Conservation (phyloP, 2,113 vertebrate genomes). For the Halichoerus grypus region DNA sequence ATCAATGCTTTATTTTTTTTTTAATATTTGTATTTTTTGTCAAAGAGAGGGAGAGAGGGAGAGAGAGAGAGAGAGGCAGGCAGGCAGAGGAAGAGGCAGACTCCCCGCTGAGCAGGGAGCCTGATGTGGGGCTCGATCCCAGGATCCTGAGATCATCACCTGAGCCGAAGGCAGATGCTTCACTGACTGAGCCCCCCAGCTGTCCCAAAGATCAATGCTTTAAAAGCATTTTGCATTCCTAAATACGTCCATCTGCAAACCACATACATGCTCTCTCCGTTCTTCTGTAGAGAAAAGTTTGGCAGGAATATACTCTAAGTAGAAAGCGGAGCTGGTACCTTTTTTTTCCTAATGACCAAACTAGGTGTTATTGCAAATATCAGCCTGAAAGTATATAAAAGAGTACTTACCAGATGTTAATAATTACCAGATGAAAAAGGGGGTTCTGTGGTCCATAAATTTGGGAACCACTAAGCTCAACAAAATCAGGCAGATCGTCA, state of each 20-base stretch:
- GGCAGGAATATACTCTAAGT: too few species aligned
- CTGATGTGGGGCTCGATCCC: too few species aligned
- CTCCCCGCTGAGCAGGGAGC: too few species aligned
- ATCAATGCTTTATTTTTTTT: neutral
- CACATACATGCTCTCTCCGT: neutral
- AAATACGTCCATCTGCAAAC: neutral
- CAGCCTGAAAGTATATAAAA: neutral
- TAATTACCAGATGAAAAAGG: neutral
- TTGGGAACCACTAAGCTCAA: neutral
- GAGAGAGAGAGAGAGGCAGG: too few species aligned
- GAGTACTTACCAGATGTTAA: neutral
- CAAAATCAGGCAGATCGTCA: neutral
- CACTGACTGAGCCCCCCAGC: too few species aligned
- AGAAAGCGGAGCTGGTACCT: neutral
- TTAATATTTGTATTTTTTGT: too few species aligned
- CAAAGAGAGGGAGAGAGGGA: too few species aligned
- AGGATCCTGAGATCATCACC: too few species aligned
- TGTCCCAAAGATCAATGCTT: too few species aligned
- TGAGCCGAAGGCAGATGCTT: too few species aligned
- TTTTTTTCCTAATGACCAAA: neutral
- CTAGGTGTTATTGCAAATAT: neutral
- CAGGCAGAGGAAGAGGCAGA: too few species aligned
- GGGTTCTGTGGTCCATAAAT: rapidly evolving
- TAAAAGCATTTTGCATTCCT: neutral
- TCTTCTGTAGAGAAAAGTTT: too few species aligned